Evolutionary conservation across 2,888 invertebrate genomes (phyloP).

Genomic region (Melinaea marsaeus): DNA sequence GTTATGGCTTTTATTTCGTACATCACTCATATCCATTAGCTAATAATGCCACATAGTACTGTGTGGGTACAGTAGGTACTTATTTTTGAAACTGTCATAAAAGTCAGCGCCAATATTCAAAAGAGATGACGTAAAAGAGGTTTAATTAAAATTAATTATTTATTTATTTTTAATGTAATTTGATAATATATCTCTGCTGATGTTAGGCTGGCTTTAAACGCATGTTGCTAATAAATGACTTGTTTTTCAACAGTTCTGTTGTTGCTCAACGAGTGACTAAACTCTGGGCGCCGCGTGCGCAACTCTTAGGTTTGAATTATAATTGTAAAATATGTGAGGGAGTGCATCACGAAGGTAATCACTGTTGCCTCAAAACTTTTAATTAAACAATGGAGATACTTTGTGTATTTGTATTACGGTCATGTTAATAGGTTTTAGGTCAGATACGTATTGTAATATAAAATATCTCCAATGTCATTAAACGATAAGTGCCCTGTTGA

Average conservation of each 20-base stretch:
- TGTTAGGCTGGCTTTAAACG: constrained; percentile 69
- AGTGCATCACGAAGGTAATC: constrained; percentile 74
- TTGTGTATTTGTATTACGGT: constrained; percentile 22
- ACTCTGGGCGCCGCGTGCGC: constrained; percentile 77
- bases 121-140: constrained; percentile 43
- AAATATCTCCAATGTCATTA: constrained; percentile 59
- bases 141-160: constrained; percentile 3
- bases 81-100: constrained; percentile 61
- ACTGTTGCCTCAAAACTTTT: constrained; percentile 70
- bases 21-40: constrained; percentile 31
- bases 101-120: constrained; percentile 69
- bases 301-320: constrained; percentile 77
- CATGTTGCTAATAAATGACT: constrained; percentile 78
- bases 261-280: constrained; percentile 77
- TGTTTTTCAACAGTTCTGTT: constrained; percentile 78
- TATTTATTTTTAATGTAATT: constrained; percentile 4
- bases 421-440: constrained; percentile 14
- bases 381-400: constrained; percentile 58
- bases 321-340: constrained; percentile 75
- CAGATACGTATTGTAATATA: constrained; percentile 10
- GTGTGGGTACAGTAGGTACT: constrained; percentile 58
- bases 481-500: constrained; percentile 54
- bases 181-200: constrained; percentile 53
- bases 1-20: constrained; percentile 33
- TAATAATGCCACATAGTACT: constrained; percentile 72